Evolutionary conservation across 2,888 invertebrate species (phyloP).

Genomic region (Netelia inedita): DNA sequence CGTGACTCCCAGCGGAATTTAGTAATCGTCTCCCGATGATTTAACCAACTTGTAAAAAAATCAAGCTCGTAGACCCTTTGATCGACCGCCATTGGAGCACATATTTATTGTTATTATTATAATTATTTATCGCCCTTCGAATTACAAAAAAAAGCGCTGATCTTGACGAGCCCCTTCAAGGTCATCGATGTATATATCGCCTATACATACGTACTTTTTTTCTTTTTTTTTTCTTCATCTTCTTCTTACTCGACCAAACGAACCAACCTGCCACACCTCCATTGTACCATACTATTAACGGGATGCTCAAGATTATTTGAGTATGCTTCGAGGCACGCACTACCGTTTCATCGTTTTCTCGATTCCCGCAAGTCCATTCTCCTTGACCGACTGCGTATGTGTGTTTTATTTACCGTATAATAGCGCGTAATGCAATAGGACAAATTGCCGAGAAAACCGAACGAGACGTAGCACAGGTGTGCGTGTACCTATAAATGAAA

Average conservation of each 20-base stretch:
- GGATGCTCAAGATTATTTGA: slow-evolving; percentile 31
- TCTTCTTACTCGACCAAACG: slow-evolving; percentile 8
- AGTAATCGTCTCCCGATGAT: slow-evolving; percentile 22
- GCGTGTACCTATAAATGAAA: slow-evolving; percentile 74
- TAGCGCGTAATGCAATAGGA: slow-evolving; percentile 66
- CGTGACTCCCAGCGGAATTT: slow-evolving; percentile 25
- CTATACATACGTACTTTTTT: slow-evolving; percentile 23
- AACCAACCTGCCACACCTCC: slow-evolving; percentile 18
- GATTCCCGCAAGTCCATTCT: slow-evolving; percentile 50
- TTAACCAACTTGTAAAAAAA: slow-evolving; percentile 15
- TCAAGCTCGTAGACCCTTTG: slow-evolving; percentile 32
- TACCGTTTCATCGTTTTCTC: slow-evolving; percentile 47
- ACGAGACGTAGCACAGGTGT: background rate
- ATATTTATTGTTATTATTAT: slow-evolving; percentile 63
- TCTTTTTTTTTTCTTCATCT: slow-evolving; percentile 6
- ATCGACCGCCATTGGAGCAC: slow-evolving; percentile 53
- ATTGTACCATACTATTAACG: slow-evolving; percentile 40
- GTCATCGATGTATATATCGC: slow-evolving; percentile 54
- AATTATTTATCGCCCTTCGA: slow-evolving; percentile 60
- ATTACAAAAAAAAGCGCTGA: slow-evolving; percentile 42
- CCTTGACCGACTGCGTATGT: background rate
- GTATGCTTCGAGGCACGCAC: slow-evolving; percentile 36
- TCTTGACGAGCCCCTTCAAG: slow-evolving; percentile 37
- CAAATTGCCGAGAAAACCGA: slow-evolving; percentile 10
- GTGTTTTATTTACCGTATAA: slow-evolving; percentile 64